Conservation (phyloP, 1,140 invertebrate species). For the Phortica variegata region DNA sequence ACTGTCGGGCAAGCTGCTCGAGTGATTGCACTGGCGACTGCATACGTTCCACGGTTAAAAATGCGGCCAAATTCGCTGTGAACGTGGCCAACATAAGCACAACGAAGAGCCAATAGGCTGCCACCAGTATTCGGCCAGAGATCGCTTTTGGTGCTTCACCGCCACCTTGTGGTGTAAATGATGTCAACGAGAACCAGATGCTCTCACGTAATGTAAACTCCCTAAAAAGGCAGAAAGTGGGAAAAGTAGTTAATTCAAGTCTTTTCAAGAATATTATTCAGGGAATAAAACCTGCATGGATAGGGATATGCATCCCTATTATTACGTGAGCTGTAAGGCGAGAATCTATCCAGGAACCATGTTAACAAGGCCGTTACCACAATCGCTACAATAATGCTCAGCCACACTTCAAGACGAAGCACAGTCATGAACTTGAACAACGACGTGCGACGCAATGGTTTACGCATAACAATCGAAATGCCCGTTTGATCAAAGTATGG, state of each 20-base stretch:
- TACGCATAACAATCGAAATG: slow-evolving; percentile 82
- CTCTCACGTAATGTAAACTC: slow-evolving; percentile 86
- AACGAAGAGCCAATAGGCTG: slow-evolving; percentile 91
- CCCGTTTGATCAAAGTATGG: slow-evolving; percentile 90
- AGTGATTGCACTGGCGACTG: slow-evolving; percentile 86
- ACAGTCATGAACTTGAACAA: slow-evolving; percentile 94
- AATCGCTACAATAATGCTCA: slow-evolving; percentile 81
- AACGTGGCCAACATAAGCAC: slow-evolving; percentile 93
- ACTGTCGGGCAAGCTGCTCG: slow-evolving; percentile 83
- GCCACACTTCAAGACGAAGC: slow-evolving; percentile 81
- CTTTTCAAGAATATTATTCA: background rate
- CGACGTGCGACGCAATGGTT: slow-evolving; percentile 78
- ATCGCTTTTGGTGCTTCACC: slow-evolving; percentile 84
- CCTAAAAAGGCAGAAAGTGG: slow-evolving; percentile 59
- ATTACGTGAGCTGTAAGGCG: slow-evolving; percentile 83
- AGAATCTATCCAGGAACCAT: slow-evolving; percentile 86
- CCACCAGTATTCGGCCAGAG: slow-evolving; percentile 80
- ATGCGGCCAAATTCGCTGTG: slow-evolving; percentile 95
- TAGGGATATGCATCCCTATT: slow-evolving; percentile 80
- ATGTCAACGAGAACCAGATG: slow-evolving; percentile 91
- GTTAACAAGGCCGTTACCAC: slow-evolving; percentile 83
- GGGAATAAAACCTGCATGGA: slow-evolving; percentile 71
- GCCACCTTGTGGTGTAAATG: slow-evolving; percentile 88
- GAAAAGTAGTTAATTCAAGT: background rate
- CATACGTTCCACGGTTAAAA: slow-evolving; percentile 95